Evolutionary conservation across 1,140 invertebrate genomes (phyloP), one percentile per base, ranked within the genome.

Genomic region (Ips typographus): DNA sequence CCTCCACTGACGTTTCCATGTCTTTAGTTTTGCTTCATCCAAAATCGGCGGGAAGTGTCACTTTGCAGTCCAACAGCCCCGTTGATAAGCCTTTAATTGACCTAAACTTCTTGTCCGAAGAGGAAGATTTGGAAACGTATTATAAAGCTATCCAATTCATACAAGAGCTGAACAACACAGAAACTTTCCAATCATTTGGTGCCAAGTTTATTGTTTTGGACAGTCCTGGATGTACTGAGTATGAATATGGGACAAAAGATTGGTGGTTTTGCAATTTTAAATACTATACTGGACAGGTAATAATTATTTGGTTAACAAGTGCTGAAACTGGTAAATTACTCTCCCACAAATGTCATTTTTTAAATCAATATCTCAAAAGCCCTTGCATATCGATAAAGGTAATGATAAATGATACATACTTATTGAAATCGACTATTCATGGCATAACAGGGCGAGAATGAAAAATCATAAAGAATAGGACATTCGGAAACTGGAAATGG

Each of bases 21-120:
- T 40, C 55, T 38, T 43, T 65, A 3, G 89, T 91, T 79, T 76
- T 91, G 0, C 84, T 92, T 8, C 83, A 89, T 77, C 91, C 93
- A 1, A 85, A 88, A 76, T 74, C 86, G 37, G 77, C 78, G 37
- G 89, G 89, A n/a, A 79, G 78, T 58, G 62, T 91, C 3, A 80
- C 82, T 71, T 76, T 90, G 22, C 82, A 79, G 66, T 80, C 82
- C 62, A 80, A 70, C 22, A 82, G 91, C 81, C 89, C 89, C 1
- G 83, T 82, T 42, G 83, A 85, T 2, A 79, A 83, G 71, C 91
- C 91, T 3, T 66, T 86, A 40, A 86, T 93, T 59, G 84, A 87
- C 74, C 84, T 90, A 2, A 88, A 88, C 71, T 90, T 88, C 74
- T 84, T 90, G 3, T 79, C 79, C 1, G 80, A 85, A 49, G 62